Evolutionary conservation across 2,113 vertebrate species (phyloP).

Genomic region (Alces alces): DNA sequence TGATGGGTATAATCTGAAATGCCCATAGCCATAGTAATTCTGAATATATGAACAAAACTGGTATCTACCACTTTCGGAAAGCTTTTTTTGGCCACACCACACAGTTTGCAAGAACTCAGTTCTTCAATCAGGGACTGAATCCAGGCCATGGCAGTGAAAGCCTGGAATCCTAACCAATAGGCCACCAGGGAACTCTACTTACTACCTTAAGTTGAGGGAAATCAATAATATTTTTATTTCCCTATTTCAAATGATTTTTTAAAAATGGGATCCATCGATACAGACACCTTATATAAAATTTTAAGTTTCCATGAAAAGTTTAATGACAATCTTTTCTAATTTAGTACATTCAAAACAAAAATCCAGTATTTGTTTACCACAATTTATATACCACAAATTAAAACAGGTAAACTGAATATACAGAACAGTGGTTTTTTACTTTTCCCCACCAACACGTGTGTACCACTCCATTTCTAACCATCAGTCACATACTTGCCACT

Average conservation of each 20-base stretch:
- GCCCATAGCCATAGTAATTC: not conserved
- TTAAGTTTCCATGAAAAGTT: not conserved
- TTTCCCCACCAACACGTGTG: not conserved
- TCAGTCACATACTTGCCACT: not conserved
- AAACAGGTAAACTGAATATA: not conserved
- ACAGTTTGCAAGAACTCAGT: not conserved
- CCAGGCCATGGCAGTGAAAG: not conserved
- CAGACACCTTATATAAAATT: not conserved
- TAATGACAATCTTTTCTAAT: not conserved
- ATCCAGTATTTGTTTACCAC: not conserved
- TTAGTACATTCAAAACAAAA: not conserved
- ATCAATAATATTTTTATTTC: conserved; percentile 1
- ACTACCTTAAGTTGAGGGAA: not conserved
- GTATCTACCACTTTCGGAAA: not conserved
- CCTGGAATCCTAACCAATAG: not conserved
- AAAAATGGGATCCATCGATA: not conserved
- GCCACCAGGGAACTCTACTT: not conserved
- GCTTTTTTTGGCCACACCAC: not conserved
- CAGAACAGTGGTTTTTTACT: not conserved
- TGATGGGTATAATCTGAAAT: not conserved
- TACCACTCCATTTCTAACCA: not conserved
- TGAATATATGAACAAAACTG: not conserved
- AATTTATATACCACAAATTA: not conserved
- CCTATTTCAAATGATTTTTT: not conserved
- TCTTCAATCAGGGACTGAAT: not conserved